A percentile compares a stretch with the other conserved stretches of the same genome.
Conservation (phyloP, 1,140 invertebrate species). For the Episyrphus balteatus region DNA sequence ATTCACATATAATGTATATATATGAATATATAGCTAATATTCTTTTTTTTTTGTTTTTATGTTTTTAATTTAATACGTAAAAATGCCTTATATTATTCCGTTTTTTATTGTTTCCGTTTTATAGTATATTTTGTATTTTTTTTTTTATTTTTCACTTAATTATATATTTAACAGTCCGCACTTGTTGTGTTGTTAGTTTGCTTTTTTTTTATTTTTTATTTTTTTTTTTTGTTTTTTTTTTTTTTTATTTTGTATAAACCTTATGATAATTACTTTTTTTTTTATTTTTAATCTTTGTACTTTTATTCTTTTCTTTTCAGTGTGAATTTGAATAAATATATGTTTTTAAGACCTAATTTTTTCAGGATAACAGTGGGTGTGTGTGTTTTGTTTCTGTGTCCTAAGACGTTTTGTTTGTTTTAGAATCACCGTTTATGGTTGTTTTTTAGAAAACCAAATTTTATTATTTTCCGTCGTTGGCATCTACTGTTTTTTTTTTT, state of each 20-base stretch:
- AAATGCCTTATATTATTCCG: constrained; percentile 1
- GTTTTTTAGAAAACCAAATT: too few relatives aligned
- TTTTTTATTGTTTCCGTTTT: constrained; percentile 9
- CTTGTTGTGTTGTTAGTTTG: constrained; percentile 4
- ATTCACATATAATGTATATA: constrained; percentile 7
- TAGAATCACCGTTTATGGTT: too few relatives aligned
- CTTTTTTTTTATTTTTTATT: constrained; percentile 3
- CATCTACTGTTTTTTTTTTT: neutral
- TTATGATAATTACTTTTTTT: constrained; percentile 1
- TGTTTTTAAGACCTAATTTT: too few relatives aligned
- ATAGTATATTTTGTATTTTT: too few relatives aligned
- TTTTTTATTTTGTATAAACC: neutral
- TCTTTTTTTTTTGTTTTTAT: constrained; percentile 8
- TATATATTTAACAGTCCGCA: too few relatives aligned
- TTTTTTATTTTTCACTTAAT: too few relatives aligned
- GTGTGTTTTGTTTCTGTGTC: too few relatives aligned
- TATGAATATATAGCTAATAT: constrained; percentile 12
- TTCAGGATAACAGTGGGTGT: too few relatives aligned
- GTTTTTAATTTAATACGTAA: constrained; percentile 7
- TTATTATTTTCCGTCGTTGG: constrained; percentile 1
- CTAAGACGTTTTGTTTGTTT: too few relatives aligned
- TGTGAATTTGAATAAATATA: too few relatives aligned
- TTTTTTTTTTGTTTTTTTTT: constrained; percentile 2
- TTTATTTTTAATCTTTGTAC: neutral
- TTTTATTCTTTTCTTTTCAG: too few relatives aligned